Percentiles rank a stretch among this genome's conserved stretches.
phyloP scores from a whole-genome alignment of 2,113 vertebrate species.

The Chloropsis hardwickii region DNA sequence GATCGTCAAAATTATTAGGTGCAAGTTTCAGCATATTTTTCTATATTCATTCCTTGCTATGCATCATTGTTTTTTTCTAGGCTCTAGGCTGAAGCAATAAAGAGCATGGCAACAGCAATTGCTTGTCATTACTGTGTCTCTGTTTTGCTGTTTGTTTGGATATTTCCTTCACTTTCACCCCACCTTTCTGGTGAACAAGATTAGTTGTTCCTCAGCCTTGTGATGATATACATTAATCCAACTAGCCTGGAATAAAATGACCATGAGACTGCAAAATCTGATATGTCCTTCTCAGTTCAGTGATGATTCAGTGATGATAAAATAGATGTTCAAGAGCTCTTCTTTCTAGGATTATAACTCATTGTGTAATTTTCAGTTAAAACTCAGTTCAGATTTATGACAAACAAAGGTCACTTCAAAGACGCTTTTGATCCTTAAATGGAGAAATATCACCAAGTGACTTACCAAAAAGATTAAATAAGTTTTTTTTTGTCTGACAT shows the following conservation, averaged over 20 bases:
- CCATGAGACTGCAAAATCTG: neutral
- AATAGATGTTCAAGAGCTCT: neutral
- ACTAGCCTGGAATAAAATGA: neutral
- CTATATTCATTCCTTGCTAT: neutral
- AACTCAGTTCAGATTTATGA: neutral
- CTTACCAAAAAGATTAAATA: neutral
- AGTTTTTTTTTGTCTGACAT: neutral
- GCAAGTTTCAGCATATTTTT: neutral
- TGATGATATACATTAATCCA: neutral
- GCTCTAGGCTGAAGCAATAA: neutral
- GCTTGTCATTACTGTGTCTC: neutral
- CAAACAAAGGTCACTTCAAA: neutral
- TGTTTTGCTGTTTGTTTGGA: neutral
- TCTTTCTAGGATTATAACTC: neutral
- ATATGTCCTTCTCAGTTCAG: conserved; percentile 28
- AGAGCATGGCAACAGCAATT: neutral
- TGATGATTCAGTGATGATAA: neutral
- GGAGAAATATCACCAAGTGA: neutral
- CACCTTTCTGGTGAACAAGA: neutral
- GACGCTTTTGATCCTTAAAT: neutral
- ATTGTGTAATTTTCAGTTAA: neutral
- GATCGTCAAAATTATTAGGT: neutral
- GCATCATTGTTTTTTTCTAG: neutral
- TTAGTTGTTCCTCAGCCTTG: neutral
- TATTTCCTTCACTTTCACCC: neutral